Base-by-base conservation (phyloP, 2,113 vertebrate genomes). In the Sorex fumeus region DNA sequence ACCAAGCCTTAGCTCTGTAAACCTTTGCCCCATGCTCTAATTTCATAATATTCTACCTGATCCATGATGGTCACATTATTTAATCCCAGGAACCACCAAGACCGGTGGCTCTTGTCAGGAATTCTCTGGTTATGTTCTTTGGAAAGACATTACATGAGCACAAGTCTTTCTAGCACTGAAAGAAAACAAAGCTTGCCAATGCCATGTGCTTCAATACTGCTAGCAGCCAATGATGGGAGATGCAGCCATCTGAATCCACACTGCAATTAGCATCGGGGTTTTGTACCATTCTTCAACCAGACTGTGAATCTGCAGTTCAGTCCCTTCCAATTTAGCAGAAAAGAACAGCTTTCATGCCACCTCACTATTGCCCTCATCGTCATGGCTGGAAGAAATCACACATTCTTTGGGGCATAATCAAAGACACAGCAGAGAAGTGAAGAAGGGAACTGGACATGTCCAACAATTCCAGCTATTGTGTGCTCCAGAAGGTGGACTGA, bases 1-100 rank as follows among this genome's bases (percentile, higher is more conserved):
- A 86, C 82, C 64, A 84, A 74, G n/a, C 88, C 87, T 84, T 85
- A 82, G 45, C 76, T 87, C 69, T 91, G 50, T 30, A 81, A 93
- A 60, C 2, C 16, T 77, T 85, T 95, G 88, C 16, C 43, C 85
- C 45, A 76, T 70, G 40, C n/a, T 64, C 71, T 87, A 21, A 93
- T 78, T 92, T 70, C 34, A 21, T 36, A 87, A 57, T 19, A 64
- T 40, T 91, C 53, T 25, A 30, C 47, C 60, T 84, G 66, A 6
- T 4, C 43, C 8, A 53, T 50, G 47, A 50, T 50, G 47, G 47
- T 13, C 47, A 60, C 57, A 60, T 23, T 60, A 9, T 60, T 60
- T 19, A 60, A 60, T 21, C 57, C 57, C 19, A 60, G 23, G 18
- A 60, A 60, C 57, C 57, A 60, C 87, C 90, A 85, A 90, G 72